Percentiles rank a stretch among this genome's conserved stretches.
Conservation (phyloP, 2,888 invertebrate species). For the Sylvicola fuscatus region DNA sequence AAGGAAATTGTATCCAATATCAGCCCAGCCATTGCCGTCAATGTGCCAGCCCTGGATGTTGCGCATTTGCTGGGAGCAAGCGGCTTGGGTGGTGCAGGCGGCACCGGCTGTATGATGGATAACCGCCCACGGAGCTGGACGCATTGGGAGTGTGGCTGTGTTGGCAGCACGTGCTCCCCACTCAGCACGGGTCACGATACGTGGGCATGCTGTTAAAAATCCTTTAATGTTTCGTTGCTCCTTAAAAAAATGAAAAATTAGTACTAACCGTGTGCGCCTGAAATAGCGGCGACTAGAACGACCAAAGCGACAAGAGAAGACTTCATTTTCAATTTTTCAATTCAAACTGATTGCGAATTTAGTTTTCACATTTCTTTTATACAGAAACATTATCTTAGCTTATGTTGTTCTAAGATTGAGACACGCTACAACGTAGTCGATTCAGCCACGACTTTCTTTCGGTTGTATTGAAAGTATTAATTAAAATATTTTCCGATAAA, state of each 20-base stretch:
- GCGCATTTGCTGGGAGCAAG: slow-evolving; percentile 31
- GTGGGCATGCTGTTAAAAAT: slow-evolving; percentile 2
- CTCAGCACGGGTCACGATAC: slow-evolving; percentile 22
- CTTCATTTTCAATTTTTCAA: slow-evolving; percentile 2
- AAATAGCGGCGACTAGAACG: slow-evolving; percentile 1
- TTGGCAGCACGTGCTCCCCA: slow-evolving; percentile 37
- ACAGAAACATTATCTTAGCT: too few species aligned
- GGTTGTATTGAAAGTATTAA: too few species aligned
- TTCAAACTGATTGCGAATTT: not conserved
- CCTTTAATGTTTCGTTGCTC: too few species aligned
- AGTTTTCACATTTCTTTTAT: not conserved
- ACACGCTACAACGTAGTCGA: too few species aligned
- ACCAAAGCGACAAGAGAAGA: slow-evolving; percentile 2
- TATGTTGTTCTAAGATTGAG: too few species aligned
- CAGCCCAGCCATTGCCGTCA: slow-evolving; percentile 31
- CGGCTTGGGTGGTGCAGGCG: slow-evolving; percentile 28
- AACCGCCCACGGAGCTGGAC: slow-evolving; percentile 41
- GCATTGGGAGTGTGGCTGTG: slow-evolving; percentile 22
- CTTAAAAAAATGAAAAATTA: too few species aligned
- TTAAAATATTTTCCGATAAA: too few species aligned
- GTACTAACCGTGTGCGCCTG: not conserved
- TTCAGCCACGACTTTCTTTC: too few species aligned
- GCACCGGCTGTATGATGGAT: slow-evolving; percentile 49
- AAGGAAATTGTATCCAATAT: slow-evolving; percentile 43
- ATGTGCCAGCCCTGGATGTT: slow-evolving; percentile 37